Evolutionary conservation across 37 sponge, comb jelly and placozoan species (phyloP), one percentile per base, ranked within the genome.

Genomic region (Beroe ovata): DNA sequence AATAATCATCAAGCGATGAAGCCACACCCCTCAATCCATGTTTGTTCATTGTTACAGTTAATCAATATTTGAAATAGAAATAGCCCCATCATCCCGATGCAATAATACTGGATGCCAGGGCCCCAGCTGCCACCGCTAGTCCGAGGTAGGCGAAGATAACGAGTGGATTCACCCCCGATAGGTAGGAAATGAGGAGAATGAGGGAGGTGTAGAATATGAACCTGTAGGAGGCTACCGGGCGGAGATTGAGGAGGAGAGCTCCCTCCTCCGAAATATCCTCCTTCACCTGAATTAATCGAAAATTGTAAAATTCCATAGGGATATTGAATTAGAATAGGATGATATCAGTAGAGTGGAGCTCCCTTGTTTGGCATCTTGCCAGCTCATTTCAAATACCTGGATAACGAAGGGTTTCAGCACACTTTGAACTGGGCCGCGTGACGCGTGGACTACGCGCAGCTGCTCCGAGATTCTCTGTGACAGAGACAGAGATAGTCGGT

Each of bases 251-350:
- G 54, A 77, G 54, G 1, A 77, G 25, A 4, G 84, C 84, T 6
- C 84, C 84, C n/a, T 77, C 84, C n/a, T 77, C 84, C 22, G 84
- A 77, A 2, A 77, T 40, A 54, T 77, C 84, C n/a, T 77, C 84
- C 41, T 77, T 77, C 21, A 77, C 84, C 84, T 77, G 84, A 62
- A 62, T n/a, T n/a, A n/a, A n/a, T n/a, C n/a, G n/a, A n/a, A n/a
- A n/a, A n/a, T n/a, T n/a, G n/a, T n/a, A n/a, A n/a, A n/a, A n/a
- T n/a, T n/a, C n/a, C n/a, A n/a, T n/a, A n/a, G n/a, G n/a, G n/a
- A n/a, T n/a, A n/a, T n/a, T n/a, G n/a, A n/a, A n/a, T n/a, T n/a
- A n/a, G n/a, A n/a, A n/a, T n/a, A n/a, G n/a, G n/a, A n/a, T n/a
- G n/a, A n/a, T n/a, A n/a, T n/a, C n/a, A n/a, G n/a, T n/a, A n/a